Base-by-base conservation (phyloP, 2,113 vertebrate species). In the Lagopus muta region DNA sequence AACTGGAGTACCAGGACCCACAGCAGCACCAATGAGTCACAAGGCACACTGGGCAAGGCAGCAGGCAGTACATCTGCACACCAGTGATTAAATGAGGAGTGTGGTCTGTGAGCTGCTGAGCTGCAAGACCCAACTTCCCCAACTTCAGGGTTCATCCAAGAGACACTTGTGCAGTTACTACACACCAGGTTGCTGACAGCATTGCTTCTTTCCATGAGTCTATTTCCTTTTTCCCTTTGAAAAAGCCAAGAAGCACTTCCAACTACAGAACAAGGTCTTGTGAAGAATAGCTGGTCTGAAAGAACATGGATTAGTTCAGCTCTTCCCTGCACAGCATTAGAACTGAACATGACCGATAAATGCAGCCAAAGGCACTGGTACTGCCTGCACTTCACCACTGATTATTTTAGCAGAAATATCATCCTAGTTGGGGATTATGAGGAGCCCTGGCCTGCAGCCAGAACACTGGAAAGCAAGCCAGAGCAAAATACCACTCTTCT, bases 351-450 rank as follows among this genome's bases (percentile, higher is more conserved):
- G 48, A 60, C 1, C 2, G 7, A 79, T 64, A 91, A 90, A 91
- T 25, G 42, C 75, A 88, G 62, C 52, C 87, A 88, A 71, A 66
- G 55, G 38, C 65, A 42, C 10, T 54, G 34, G 77, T 84, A 87
- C 58, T 1, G 21, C 42, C 71, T 64, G 74, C 85, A 58, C 71
- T 89, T 87, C 55, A 70, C 64, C 16, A 1, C n/a, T 45, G 77
- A 89, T 82, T 84, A 87, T 80, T 91, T 91, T 55, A 91, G 78
- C 89, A 96, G 71, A 92, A 95, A 92, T 87, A 94, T 88, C 86
- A 81, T 45, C 79, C 86, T 91, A 30, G 78, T 92, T 75, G 57
- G 86, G 87, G 92, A 93, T 92, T 92, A 95, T 60, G 84, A 89
- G 71, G n/a, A 94, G 75, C 20, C 32, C 57, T 91, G 87, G 94